Conservation (phyloP, 2,113 vertebrate genomes). For the Boleophthalmus pectinirostris region DNA sequence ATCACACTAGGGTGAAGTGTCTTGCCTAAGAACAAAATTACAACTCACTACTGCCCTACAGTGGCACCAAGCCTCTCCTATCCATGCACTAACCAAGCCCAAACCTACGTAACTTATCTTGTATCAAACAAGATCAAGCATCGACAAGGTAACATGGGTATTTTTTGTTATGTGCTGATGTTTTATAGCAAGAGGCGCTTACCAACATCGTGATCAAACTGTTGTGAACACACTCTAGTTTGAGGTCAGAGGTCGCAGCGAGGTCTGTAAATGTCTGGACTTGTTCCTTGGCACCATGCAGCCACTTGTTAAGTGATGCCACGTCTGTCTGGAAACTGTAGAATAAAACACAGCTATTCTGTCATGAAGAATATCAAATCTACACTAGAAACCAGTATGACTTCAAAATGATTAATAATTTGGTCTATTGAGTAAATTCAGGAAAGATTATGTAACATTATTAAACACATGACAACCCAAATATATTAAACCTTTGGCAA, state of each 20-base stretch:
- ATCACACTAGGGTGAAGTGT: no score
- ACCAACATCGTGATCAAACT: conserved; percentile 83
- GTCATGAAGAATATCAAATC: conserved; percentile 24
- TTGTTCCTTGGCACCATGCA: conserved; percentile 77
- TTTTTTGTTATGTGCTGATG: not conserved
- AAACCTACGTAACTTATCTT: no score
- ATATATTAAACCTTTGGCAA: not conserved
- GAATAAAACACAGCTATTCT: conserved; percentile 21
- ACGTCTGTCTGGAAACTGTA: conserved; percentile 84
- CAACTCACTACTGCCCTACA: no score
- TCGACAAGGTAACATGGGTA: no score
- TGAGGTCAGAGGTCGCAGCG: conserved; percentile 72
- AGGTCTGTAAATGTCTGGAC: conserved; percentile 81
- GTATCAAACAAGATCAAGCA: no score
- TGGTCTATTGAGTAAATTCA: not conserved
- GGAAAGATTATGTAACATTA: not conserved
- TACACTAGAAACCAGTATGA: conserved; percentile 3
- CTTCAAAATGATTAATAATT: not conserved
- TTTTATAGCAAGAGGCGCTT: conserved; percentile 35
- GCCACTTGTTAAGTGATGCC: conserved; percentile 77
- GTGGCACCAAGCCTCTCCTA: no score
- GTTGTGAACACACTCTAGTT: conserved; percentile 72
- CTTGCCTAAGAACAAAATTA: no score
- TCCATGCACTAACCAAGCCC: no score
- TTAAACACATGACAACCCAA: not conserved